Evolutionary conservation across 1,140 invertebrate species (phyloP), one percentile per base, ranked within the genome.

Genomic region (Cyphomyrmex costatus): DNA sequence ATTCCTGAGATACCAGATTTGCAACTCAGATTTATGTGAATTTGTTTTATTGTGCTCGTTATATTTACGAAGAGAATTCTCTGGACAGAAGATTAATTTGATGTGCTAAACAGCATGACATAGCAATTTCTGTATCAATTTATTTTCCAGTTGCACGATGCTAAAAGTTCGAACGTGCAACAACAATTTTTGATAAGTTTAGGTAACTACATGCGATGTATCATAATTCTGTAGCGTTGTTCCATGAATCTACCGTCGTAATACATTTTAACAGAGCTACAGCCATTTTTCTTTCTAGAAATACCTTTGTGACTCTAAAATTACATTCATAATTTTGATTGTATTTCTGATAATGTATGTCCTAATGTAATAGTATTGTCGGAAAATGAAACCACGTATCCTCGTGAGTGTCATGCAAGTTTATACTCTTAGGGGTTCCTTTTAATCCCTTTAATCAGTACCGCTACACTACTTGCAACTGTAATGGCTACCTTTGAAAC

Each of bases 271-370:
- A 58, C 19, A 16, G 30, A 51, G 27, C 19, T 79, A 36, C 14
- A 21, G 14, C 7, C 19, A 21, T 27, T 36, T 70, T 77, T 65
- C 71, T 68, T 42, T 70, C 14, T 79, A 46, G 56, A 46, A 49
- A 61, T 49, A 21, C 16, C 16, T 42, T 80, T 27, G 36, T 49
- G 30, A 80, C 16, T 80, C 12, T 53, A n/a, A 80, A 66, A 80
- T 79, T 79, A 33, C 42, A 51, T 42, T 33, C 27, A 24, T 36
- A 14, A 66, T 33, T 79, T 68, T 79, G 61, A 68, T 56, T 70
- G 4, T n/a, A 46, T 46, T 80, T 46, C 30, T 49, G 78, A 46
- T 80, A 80, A 80, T 80, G 65, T 21, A 70, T 6, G 33, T 42
- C 30, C 10, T 56, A 70, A 80, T 42, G 36, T 66, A 70, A 70